A percentile compares a stretch with the other conserved stretches of the same genome.
phyloP scores from a whole-genome alignment of 2,888 invertebrate species.

The Trissolcus brochymenae region DNA sequence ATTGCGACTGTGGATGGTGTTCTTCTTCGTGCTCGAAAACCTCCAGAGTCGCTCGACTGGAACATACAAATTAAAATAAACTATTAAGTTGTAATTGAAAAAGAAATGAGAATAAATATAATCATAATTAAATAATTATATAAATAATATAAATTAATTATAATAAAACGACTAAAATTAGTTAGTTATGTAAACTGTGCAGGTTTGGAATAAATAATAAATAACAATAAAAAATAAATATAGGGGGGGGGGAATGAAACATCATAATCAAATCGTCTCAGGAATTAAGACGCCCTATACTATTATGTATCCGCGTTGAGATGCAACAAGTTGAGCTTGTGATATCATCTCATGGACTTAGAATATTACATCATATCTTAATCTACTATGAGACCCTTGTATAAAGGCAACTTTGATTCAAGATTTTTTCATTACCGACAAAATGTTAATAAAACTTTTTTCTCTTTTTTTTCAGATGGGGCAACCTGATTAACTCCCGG shows the following conservation, averaged over 20 bases:
- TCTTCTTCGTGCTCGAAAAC: conserved; percentile 67
- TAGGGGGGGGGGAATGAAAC: too few species aligned
- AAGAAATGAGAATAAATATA: not conserved
- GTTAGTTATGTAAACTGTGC: too few species aligned
- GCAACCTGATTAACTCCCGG: conserved; percentile 22
- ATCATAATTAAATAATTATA: too few species aligned
- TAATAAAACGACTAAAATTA: too few species aligned
- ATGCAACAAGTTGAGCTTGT: conserved; percentile 50
- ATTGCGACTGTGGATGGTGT: conserved; percentile 76
- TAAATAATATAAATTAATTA: too few species aligned
- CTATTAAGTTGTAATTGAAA: not conserved
- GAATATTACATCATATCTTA: conserved; percentile 10
- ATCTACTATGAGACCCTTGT: not conserved
- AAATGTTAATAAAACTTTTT: not conserved
- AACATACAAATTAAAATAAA: conserved; percentile 44
- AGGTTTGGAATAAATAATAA: too few species aligned
- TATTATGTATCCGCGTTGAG: conserved; percentile 7
- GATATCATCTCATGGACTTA: conserved; percentile 24
- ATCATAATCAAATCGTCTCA: conserved; percentile 6
- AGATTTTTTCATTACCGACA: not conserved
- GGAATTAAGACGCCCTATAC: conserved; percentile 1
- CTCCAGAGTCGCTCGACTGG: conserved; percentile 71
- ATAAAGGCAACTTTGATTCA: not conserved
- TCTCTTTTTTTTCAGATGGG: not conserved
- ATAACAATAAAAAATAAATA: not conserved